Base-by-base conservation (phyloP, 2,113 vertebrate genomes). In the Psettodes erumei region DNA sequence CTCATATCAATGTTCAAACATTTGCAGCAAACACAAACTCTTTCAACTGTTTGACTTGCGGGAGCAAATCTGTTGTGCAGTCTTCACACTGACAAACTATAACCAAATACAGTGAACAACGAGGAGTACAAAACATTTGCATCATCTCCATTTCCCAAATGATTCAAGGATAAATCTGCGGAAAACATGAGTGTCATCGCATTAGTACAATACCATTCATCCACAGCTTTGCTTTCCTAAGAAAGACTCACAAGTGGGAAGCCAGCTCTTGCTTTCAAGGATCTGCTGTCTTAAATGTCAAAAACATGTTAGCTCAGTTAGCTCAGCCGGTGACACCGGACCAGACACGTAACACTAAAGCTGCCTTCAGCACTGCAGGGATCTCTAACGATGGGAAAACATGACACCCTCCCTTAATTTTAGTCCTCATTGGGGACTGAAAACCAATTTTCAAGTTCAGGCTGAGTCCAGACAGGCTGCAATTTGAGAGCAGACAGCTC, bases 201-300 rank as follows among this genome's bases (percentile, higher is more conserved):
- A 8, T 60, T n/a, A 10, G 30, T 55, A 25, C 6, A 53, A 18
- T 13, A 60, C 13, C 23, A 55, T 18, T 64, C 7, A 61, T 18
- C 8, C 15, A 40, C 38, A 37, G 42, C 8, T 48, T 71, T 55
- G 23, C 55, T 56, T 53, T 64, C 66, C 21, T 51, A 8, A 63
- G 30, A 58, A 60, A 56, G 7, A 13, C 37, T 40, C 35, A 45
- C 9, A 21, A 45, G 43, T 10, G 43, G 60, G 71, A 71, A 71
- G 8, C 35, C 42, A 72, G 48, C 71, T 45, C 58, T 51, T 48
- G 33, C 45, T 81, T 83, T 85, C 68, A 45, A 72, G 55, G 62
- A 76, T 71, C 79, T 45, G 59, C 77, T 50, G 18, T 63, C 71
- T 55, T 54, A 19, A 62, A 71, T 81, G 58, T 79, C 73, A 82